Base-by-base conservation (phyloP, 2,797 vertebrate genomes). In the Melanotaenia nigrans region DNA sequence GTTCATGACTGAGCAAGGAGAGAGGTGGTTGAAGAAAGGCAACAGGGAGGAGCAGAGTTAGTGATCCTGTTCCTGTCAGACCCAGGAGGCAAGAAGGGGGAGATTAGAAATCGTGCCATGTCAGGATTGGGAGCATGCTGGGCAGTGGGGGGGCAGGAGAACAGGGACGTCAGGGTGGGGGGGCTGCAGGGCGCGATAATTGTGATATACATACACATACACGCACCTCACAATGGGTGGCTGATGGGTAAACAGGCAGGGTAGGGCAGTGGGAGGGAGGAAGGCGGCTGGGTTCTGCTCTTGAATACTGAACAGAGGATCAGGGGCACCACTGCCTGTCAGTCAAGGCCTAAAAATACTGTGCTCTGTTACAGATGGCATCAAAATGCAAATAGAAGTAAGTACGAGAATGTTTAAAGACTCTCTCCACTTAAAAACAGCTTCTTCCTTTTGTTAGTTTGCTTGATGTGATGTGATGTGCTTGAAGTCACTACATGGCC, bases 221-320 rank as follows among this genome's bases (percentile, higher is more conserved):
- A 81, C 89, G 82, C 81, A 78, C 86, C 81, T 87, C 90, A 69
- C 92, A 64, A 70, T 55, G 85, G 92, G 91, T 87, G 89, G 88
- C 85, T 90, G 90, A 91, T 92, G 91, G 87, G 92, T 91, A 92
- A 93, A 94, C 86, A 92, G 90, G 79, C 86, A 73, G 87, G 87
- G 78, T 80, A 87, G 79, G 80, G 81, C 47, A 80, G 82, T 79
- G 77, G 83, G 85, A 84, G 80, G 85, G 79, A 81, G 79, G 78
- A 79, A 73, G 68, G 86, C 18, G 81, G 65, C 77, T 61, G 71
- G 81, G 89, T 81, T 79, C 75, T 81, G 87, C 81, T 88, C 78
- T 81, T 91, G 92, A 92, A 94, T 94, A 91, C 92, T 90, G 91
- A 94, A 79, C 80, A 93, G 92, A 84, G 88, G 91, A 94, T 94